Conservation (phyloP, 2,888 invertebrate species). For the Tetheella fluctuosa region DNA sequence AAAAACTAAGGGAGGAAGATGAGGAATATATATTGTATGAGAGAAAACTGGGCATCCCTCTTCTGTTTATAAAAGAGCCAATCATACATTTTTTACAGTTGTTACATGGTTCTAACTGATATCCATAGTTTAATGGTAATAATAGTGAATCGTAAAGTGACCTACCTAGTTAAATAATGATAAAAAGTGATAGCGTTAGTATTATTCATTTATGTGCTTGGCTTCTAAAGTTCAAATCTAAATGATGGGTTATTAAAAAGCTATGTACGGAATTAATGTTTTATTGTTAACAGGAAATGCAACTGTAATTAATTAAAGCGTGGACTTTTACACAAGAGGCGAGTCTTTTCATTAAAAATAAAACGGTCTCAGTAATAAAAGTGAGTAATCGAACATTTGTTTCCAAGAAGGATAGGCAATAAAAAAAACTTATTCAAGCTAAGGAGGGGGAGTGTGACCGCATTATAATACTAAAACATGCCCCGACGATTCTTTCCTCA, state of each 20-base stretch:
- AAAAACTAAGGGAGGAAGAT: too few species aligned
- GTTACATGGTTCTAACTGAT: too few species aligned
- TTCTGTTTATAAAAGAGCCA: too few species aligned
- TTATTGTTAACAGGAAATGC: conserved; percentile 43
- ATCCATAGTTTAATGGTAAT: too few species aligned
- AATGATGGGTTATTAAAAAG: background rate
- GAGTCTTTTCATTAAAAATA: conserved; percentile 44
- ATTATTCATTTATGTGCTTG: background rate
- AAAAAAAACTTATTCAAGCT: conserved; percentile 63
- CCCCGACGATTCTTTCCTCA: conserved; percentile 59
- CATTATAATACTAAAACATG: conserved; percentile 78
- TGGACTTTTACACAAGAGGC: conserved; percentile 26
- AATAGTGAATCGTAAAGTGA: background rate
- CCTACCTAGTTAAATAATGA: background rate
- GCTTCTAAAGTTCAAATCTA: background rate
- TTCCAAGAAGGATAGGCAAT: conserved; percentile 66
- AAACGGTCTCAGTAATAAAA: conserved; percentile 44
- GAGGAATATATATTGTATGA: too few species aligned
- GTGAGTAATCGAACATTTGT: conserved; percentile 53
- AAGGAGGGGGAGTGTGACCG: conserved; percentile 65
- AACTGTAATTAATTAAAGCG: conserved; percentile 35
- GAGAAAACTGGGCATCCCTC: too few species aligned
- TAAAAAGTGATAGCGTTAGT: background rate
- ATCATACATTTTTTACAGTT: too few species aligned
- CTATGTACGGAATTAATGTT: background rate